phyloP scores from a whole-genome alignment of 2,888 invertebrate genomes.

The Lysandra coridon region DNA sequence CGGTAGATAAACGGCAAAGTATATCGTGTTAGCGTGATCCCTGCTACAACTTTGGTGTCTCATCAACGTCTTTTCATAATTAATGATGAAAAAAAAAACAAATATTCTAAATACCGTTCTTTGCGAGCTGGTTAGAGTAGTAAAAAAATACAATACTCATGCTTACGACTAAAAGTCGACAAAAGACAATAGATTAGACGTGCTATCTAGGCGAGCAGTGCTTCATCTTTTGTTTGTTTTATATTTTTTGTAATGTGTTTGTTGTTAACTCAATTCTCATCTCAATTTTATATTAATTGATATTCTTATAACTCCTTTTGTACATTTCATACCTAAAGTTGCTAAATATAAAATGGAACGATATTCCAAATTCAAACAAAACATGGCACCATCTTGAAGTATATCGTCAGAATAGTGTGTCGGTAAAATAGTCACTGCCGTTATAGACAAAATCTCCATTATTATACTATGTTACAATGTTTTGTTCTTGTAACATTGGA shows the following conservation, averaged over 20 bases:
- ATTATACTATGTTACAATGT: neutral
- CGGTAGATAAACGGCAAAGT: no score
- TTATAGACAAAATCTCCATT: neutral
- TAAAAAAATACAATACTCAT: neutral
- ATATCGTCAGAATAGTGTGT: neutral
- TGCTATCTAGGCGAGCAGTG: neutral
- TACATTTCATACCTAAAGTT: neutral
- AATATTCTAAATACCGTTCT: neutral
- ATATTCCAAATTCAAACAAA: neutral
- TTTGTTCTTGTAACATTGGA: no score
- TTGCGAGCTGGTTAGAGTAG: neutral
- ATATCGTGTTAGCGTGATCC: no score
- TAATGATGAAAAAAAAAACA: neutral
- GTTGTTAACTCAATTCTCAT: neutral
- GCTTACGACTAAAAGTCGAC: slow-evolving; percentile 21
- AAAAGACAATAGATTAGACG: neutral
- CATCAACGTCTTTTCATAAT: neutral
- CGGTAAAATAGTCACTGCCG: neutral
- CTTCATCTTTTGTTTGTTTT: neutral
- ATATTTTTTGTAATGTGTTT: neutral
- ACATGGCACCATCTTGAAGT: neutral
- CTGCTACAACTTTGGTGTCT: neutral
- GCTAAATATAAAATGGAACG: neutral
- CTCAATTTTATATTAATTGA: neutral
- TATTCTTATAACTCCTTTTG: neutral